Conservation (phyloP, 2,797 vertebrate genomes). For the Galago senegalensis region DNA sequence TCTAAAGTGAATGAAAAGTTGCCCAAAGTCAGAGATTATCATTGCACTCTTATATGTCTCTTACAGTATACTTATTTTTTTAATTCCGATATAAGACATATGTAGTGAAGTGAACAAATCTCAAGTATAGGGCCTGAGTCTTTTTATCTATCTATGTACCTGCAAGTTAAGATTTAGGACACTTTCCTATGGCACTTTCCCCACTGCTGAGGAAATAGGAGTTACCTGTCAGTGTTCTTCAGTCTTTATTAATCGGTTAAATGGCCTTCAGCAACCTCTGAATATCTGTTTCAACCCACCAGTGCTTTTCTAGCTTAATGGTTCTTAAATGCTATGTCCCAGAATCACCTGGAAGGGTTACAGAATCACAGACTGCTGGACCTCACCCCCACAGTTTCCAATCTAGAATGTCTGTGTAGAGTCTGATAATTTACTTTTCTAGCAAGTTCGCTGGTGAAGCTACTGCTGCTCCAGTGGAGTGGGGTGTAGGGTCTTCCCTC, state of each 20-base stretch:
- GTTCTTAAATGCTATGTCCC: background rate
- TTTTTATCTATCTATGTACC: background rate
- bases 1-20: constrained; percentile 1
- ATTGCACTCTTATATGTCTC: background rate
- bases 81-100: background rate
- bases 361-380: background rate
- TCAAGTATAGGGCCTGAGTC: background rate
- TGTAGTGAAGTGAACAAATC: background rate
- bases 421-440: background rate
- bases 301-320: background rate
- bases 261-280: background rate
- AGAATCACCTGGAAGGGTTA: background rate
- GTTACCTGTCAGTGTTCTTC: background rate
- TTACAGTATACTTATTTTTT: background rate
- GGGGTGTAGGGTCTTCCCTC: background rate
- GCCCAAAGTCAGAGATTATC: background rate
- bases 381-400: background rate
- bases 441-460: background rate
- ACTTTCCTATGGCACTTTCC: background rate
- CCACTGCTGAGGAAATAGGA: background rate
- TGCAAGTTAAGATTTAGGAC: constrained; percentile 17
- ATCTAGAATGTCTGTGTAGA: background rate
- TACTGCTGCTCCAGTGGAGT: background rate
- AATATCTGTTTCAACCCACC: background rate
- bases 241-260: background rate